Percentiles rank a stretch among this genome's conserved stretches.
Evolutionary conservation across 2,888 invertebrate genomes (phyloP).

Genomic region (Harpalus rufipes): DNA sequence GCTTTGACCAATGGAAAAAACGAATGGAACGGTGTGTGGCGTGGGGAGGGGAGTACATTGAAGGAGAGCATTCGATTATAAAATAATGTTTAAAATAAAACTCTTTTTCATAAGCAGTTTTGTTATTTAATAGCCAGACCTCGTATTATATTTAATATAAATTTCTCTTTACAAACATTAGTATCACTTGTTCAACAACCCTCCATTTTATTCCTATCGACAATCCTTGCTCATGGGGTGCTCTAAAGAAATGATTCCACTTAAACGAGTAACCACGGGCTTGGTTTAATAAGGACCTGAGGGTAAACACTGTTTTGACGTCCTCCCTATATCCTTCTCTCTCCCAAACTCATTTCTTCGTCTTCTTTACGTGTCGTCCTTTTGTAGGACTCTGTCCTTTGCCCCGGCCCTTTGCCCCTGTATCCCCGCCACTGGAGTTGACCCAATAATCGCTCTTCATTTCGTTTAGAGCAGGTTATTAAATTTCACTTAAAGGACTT

Average conservation of each 20-base stretch:
- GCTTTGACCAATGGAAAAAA: no score
- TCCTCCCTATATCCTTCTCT: constrained; percentile 2
- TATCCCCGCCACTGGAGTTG: constrained; percentile 1
- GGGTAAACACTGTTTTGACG: constrained; percentile 59
- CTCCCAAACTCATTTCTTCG: constrained; percentile 44
- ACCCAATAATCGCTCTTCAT: constrained; percentile 58
- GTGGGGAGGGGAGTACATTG: no score
- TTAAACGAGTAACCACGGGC: constrained; percentile 52
- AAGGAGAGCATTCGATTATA: no score
- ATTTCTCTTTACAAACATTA: no score
- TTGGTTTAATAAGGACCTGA: constrained; percentile 59
- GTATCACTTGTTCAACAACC: neutral
- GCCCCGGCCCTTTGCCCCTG: neutral
- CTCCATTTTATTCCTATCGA: constrained; percentile 2
- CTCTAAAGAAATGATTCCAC: constrained; percentile 36
- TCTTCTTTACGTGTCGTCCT: constrained; percentile 39
- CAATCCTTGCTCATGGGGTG: neutral
- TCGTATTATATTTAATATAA: no score
- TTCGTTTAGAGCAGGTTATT: constrained; percentile 54
- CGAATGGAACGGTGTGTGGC: no score
- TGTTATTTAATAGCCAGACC: no score
- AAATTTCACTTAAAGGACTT: constrained; percentile 56
- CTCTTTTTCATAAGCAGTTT: no score
- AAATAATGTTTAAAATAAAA: no score
- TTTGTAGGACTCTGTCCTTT: constrained; percentile 20